Evolutionary conservation across 2,797 vertebrate genomes (phyloP), one percentile per base, ranked within the genome.

Genomic region (Spizella passerina): DNA sequence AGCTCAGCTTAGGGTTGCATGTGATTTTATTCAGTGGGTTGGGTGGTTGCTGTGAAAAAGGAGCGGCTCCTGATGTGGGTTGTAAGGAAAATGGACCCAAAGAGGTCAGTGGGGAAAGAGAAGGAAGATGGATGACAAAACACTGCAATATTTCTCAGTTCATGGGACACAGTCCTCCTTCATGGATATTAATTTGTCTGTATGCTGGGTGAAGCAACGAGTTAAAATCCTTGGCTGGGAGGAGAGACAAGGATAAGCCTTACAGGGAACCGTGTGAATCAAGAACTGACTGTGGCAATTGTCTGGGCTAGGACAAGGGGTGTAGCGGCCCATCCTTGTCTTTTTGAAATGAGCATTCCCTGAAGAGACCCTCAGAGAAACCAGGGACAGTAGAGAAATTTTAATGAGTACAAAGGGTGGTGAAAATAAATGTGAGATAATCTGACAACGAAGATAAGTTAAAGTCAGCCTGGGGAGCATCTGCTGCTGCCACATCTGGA

Each of bases 31-130:
- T 78, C 30, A 30, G 27, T n/a, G 14, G 9, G 2, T 47, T 70
- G 47, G 18, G 26, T 52, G 32, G 17, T 19, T 63, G 24, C 15
- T 66, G 27, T 27, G 57, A 41, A 26, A 65, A 76, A 66, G 30
- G 60, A 71, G 17, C 2, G 1, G 5, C 6, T 75, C 9, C 53
- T 60, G 36, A 15, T 56, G 26, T 0, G 0, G 8, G 10, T 13
- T 29, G 6, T 61, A 50, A 32, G 39, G 47, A 82, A 81, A 81
- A 70, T 14, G 9, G 23, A 10, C 39, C 49, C 52, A 36, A 70
- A 70, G 23, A 47, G 3, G 12, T 43, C 16, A 16, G 12, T 23
- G 20, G 5, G 13, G 23, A 73, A 64, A 44, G 26, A 18, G 34
- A 38, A 52, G 41, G 21, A 81, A 63, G 34, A 34, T 26, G 29